Percentiles rank a stretch among this genome's conserved stretches.
phyloP scores from a whole-genome alignment of 2,888 invertebrate genomes.

The Trachelus stipa region DNA sequence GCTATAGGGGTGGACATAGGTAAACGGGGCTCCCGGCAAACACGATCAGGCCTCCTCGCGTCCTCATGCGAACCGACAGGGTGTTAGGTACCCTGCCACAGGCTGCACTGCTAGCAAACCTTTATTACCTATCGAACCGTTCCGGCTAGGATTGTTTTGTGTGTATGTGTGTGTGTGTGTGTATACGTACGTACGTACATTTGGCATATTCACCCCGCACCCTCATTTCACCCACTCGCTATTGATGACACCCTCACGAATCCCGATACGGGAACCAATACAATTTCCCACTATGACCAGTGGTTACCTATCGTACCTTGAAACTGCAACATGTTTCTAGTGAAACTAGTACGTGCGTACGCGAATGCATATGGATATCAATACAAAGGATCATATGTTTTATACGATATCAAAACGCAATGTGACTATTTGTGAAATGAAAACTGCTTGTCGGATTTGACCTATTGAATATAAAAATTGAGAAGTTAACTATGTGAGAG shows the following conservation, averaged over 20 bases:
- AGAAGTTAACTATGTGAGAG: background rate
- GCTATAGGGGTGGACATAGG: constrained; percentile 32
- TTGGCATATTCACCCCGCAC: background rate
- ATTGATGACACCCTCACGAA: constrained; percentile 2
- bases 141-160: background rate
- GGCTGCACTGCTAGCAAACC: constrained; percentile 17
- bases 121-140: constrained; percentile 22
- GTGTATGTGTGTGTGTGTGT: no score
- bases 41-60: constrained; percentile 30
- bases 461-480: background rate
- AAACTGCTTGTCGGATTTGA: background rate
- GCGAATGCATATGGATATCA: background rate
- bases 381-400: background rate
- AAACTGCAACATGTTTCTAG: background rate
- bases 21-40: constrained; percentile 35
- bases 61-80: constrained; percentile 34
- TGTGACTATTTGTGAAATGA: background rate
- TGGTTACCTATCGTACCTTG: background rate
- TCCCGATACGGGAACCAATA: background rate
- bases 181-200: background rate
- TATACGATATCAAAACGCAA: background rate
- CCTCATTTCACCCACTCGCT: constrained; percentile 3
- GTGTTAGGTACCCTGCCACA: constrained; percentile 8
- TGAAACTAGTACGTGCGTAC: background rate
- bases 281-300: background rate